phyloP scores from a whole-genome alignment of 2,888 invertebrate genomes.

The Aphrophora alni region DNA sequence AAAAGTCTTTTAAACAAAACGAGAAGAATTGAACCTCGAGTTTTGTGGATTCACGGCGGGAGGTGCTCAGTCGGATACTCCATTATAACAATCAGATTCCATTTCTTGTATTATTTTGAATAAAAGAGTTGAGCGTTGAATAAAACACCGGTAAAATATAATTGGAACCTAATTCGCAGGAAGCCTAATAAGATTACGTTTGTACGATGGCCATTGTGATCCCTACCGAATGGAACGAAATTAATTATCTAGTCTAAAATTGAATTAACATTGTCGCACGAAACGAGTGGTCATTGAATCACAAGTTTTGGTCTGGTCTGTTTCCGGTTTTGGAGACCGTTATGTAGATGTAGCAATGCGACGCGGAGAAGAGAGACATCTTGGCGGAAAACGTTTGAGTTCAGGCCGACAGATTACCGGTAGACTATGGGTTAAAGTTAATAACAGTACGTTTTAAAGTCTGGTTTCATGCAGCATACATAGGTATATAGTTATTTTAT shows the following conservation, averaged over 20 bases:
- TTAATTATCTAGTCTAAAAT: background rate
- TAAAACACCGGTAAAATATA: background rate
- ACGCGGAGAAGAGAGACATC: no score
- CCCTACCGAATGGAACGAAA: background rate
- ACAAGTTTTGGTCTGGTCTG: background rate
- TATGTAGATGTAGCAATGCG: background rate
- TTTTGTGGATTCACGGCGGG: background rate
- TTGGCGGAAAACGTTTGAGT: no score
- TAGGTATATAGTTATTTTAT: no score
- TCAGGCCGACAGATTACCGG: background rate
- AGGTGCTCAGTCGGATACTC: background rate
- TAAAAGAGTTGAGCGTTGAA: background rate
- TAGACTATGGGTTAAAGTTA: no score
- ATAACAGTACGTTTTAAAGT: no score
- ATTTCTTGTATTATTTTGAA: conserved; percentile 18
- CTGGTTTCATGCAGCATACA: no score
- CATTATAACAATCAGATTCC: conserved; percentile 19
- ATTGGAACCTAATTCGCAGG: background rate
- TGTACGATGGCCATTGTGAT: background rate
- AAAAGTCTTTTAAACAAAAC: background rate
- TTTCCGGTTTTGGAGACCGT: background rate
- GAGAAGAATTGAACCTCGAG: background rate
- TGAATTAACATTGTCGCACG: conserved; percentile 9
- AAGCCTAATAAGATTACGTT: conserved; percentile 15
- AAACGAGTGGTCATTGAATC: background rate